Percentiles rank a stretch among this genome's conserved stretches.
These are phyloP conservation scores for Saimiri boliviensis DNA, from an alignment of 2,113 vertebrate species.

Conservation along the genomic window DNA sequence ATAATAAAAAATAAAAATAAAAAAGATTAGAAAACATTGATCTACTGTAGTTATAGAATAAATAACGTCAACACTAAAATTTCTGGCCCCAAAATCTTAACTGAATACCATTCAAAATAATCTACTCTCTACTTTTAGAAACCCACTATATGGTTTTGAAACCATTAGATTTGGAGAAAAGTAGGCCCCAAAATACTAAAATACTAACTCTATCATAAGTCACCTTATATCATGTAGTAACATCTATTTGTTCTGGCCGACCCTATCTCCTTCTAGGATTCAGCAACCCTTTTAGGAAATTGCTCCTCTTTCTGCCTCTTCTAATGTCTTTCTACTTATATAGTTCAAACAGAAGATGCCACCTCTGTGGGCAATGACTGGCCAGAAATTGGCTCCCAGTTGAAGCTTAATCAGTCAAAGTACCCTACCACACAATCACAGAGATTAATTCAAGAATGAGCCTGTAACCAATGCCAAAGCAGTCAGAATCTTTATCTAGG, in stretches of 20 bases:
- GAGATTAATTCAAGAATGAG: not conserved
- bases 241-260: not conserved
- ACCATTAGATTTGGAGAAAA: not conserved
- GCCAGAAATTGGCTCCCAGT: not conserved
- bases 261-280: not conserved
- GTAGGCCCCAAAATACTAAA: not conserved
- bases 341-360: not conserved
- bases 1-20: not conserved
- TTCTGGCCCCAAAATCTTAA: not conserved
- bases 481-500: not conserved
- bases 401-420: not conserved
- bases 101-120: conserved; percentile 38
- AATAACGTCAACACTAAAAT: not conserved
- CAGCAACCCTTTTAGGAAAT: not conserved
- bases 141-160: conserved; percentile 39
- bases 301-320: not conserved
- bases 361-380: not conserved
- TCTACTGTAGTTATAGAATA: not conserved
- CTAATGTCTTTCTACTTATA: not conserved
- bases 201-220: not conserved
- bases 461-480: not conserved
- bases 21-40: not conserved
- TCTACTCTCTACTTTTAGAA: conserved; percentile 18
- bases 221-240: not conserved
- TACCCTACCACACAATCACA: not conserved